Base-by-base conservation (phyloP, 2,888 invertebrate species). In the Dryocosmus kuriphilus region DNA sequence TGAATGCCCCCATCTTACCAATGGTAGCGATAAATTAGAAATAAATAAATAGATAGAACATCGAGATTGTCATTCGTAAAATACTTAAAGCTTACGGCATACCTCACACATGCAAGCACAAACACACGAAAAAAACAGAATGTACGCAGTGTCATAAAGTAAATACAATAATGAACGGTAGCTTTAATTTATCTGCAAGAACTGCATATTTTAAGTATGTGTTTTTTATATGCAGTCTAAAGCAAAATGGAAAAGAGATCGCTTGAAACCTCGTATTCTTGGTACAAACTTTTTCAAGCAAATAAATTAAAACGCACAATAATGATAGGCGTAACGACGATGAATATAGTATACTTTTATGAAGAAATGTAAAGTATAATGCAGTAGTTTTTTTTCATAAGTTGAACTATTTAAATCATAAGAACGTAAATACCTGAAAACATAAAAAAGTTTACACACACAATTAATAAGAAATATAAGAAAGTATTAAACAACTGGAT, bases 91-190 rank as follows among this genome's bases (percentile, higher is more conserved):
- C 89, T 89, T 89, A 89, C 81, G 84, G 88, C 88, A 88, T 89
- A 89, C 86, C 88, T 90, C 90, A 90, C 88, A 88, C 91, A 91
- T 91, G 91, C 91, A 90, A 90, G 89, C 90, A 89, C 90, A 90
- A 89, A 90, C 90, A 89, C 88, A 89, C 90, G 85, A 81, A 86
- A 87, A 89, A 74, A 85, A 84, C 82, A 85, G 41, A 60, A 73
- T 30, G 61, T 84, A 88, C 86, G 87, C 83, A 84, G 82, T 82
- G 84, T 87, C 83, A 84, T 85, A 84, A 87, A 85, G 80, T 85
- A 88, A 78, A 82, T 85, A 87, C 85, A 87, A 82, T 76, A 81
- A 85, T 85, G 82, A 83, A 79, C 73, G 80, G 78, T 85, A 88
- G 88, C 86, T 87, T 89, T 86, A 88, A 89, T 87, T 89, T 89